phyloP scores from a whole-genome alignment of 2,888 invertebrate genomes.

The Empis stercorea region DNA sequence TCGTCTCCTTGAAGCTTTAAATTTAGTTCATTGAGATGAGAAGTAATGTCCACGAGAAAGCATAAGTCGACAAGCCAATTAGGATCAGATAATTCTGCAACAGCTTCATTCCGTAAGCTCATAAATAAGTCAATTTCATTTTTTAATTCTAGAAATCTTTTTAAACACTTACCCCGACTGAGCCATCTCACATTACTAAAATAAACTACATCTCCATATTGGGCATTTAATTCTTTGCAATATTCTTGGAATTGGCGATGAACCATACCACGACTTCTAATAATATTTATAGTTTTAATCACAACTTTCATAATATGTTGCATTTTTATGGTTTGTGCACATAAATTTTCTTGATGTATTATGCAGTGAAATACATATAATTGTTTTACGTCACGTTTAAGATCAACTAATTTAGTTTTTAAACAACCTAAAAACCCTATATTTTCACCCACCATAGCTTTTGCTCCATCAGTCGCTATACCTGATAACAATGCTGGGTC shows the following conservation, averaged over 20 bases:
- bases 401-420: neutral
- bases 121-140: neutral
- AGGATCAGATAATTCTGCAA: neutral
- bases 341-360: neutral
- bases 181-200: neutral
- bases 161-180: neutral
- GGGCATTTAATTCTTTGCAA: neutral
- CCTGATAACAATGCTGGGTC: neutral
- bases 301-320: neutral
- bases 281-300: neutral
- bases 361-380: neutral
- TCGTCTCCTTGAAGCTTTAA: neutral
- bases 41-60: neutral
- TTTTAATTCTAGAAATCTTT: neutral
- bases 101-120: neutral
- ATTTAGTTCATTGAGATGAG: neutral
- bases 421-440: neutral
- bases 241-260: neutral
- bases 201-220: constrained; percentile 1
- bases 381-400: neutral
- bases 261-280: neutral
- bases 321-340: neutral
- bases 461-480: neutral
- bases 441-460: neutral
- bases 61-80: neutral